Conservation (phyloP, 2,113 vertebrate species). For the Carassius gibelio region DNA sequence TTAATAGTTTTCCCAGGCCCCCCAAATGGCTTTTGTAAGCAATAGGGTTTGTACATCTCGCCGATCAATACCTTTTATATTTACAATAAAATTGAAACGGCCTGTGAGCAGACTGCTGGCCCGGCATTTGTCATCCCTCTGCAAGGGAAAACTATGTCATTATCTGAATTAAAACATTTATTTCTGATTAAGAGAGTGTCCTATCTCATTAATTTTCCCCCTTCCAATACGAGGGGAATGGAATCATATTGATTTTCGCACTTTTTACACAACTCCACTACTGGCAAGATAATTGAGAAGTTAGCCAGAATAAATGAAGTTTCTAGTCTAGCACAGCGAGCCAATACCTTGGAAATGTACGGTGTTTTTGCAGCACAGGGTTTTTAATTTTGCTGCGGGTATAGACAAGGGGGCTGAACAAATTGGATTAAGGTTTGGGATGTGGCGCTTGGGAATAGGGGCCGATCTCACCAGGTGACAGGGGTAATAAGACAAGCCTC, state of each 20-base stretch:
- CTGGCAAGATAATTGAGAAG: slow-evolving; percentile 99
- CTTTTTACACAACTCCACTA: slow-evolving; percentile 99
- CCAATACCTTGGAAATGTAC: slow-evolving; percentile 99
- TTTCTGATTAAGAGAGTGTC: slow-evolving; percentile 99
- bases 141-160: slow-evolving; percentile 99
- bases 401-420: slow-evolving; percentile 93
- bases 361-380: slow-evolving; percentile 99
- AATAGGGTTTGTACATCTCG: slow-evolving; percentile 99
- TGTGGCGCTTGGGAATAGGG: slow-evolving; percentile 75
- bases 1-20: slow-evolving; percentile 99
- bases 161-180: slow-evolving; percentile 99
- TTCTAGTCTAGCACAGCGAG: slow-evolving; percentile 94
- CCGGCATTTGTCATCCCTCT: slow-evolving; percentile 99
- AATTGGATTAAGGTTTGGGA: slow-evolving; percentile 98
- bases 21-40: slow-evolving; percentile 99
- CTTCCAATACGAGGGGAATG: slow-evolving; percentile 99
- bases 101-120: slow-evolving; percentile 81
- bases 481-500: slow-evolving; percentile 85
- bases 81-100: slow-evolving; percentile 99
- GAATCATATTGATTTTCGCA: slow-evolving; percentile 99
- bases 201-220: slow-evolving; percentile 99
- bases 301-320: slow-evolving; percentile 99
- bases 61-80: slow-evolving; percentile 99
- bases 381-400: slow-evolving; percentile 97
- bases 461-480: slow-evolving; percentile 73